Evolutionary conservation across 2,888 invertebrate genomes (phyloP), one percentile per base, ranked within the genome.

Genomic region (Callyntrura guangdongensis): DNA sequence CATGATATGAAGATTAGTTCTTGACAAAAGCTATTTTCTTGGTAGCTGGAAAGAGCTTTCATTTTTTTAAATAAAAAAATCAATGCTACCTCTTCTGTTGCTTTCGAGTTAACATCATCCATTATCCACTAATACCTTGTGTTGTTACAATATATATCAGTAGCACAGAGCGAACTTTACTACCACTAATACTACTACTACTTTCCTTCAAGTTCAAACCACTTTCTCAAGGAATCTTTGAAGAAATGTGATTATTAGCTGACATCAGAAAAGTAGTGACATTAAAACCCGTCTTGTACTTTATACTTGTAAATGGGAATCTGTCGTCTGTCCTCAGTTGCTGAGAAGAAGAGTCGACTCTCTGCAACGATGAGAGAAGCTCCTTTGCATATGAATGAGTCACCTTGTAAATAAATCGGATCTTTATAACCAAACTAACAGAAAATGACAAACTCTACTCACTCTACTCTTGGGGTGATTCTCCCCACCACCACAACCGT

Each of bases 191-290:
- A 56, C 81, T 82, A 14, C 53, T 56, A 27, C 56, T 82, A 14
- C 11, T 79, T 53, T 4, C 61, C 12, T 25, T 20, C 36, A 61
- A 14, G 17, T 59, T 14, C 59, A 86, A 61, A 77, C 67, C 56
- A 81, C 84, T 79, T 67, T 69, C 79, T 79, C 36, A 77, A 61
- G 59, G 77, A 84, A 84, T 84, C 49, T 82, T 83, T 20, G 22
- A 22, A 84, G 84, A 79, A 89, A 89, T 89, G 59, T 25, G 45
- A 36, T 64, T 67, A 49, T 89, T 85, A 89, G 89, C 36, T 89
- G 89, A 89, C 89, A 89, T 72, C 22, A 74, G 84, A 89, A 83
- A 84, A 74, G 84, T 64, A 12, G 89, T 83, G 89, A 84, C 89
- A 89, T 88, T 84, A 83, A 79, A 89, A 84, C 79, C 69, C 79